Evolutionary conservation across 1,140 invertebrate genomes (phyloP), one percentile per base, ranked within the genome.

Genomic region (Acromyrmex echinatior): DNA sequence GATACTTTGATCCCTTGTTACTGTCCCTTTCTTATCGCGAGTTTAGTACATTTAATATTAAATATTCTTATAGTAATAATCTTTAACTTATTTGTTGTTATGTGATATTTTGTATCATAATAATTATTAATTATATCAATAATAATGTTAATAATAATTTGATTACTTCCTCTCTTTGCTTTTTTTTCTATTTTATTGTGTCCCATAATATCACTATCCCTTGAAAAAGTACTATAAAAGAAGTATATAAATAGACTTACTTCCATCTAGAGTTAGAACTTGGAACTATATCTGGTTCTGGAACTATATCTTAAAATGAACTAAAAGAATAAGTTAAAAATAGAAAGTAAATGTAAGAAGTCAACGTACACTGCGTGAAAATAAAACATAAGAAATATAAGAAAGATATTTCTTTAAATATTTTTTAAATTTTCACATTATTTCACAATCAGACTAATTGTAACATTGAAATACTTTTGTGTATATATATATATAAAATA

Each of bases 1-100:
- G 31, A 63, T 76, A 80, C 86, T 76, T 73, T 51, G 49, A 51
- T 51, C 49, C 49, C 49, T 51, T 51, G 12, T 78, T 63, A 63
- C 35, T 45, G 21, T 28, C 35, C n/a, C 35, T 78, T 53, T 74
- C 16, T 62, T 6, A 12, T 2, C 56, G 4, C 0, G 35, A 5
- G 16, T 14, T 4, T 63, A 63, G 39, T 31, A 78, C n/a, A 78
- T 65, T 65, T 45, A 28, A 78, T 79, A 65, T 78, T 63, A 49
- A 28, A 65, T 14, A 28, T 31, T 31, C 7, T 51, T 66, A 45
- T 14, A 49, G 1, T 16, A n/a, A 63, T 9, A 79, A 14, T 68
- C 3, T 66, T 79, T n/a, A 49, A 79, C 7, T 66, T 79, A 49
- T 77, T 62, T 62, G 35, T 39, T 25, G 12, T 5, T 18, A 28